These are phyloP conservation scores for Nerophis lumbriciformis DNA, from an alignment of 2,113 vertebrate genomes.

Conservation along the genomic window DNA sequence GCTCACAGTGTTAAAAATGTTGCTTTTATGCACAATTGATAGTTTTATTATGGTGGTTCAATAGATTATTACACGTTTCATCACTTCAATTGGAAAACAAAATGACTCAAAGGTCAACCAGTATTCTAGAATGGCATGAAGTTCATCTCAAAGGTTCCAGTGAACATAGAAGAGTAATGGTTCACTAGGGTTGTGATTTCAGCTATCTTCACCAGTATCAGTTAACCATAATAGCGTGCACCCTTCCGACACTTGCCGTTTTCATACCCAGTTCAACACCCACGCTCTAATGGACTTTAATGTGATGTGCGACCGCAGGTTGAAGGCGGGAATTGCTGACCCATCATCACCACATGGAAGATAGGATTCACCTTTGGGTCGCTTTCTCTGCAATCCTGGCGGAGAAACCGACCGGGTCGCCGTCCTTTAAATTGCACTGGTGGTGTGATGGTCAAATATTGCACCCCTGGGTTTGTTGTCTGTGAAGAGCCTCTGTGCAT, in stretches of 20 bases:
- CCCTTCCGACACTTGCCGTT: conserved; percentile 7
- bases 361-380: not conserved
- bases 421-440: not conserved
- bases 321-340: conserved; percentile 14
- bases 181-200: conserved; percentile 27
- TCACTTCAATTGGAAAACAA: too few species aligned
- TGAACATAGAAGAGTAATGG: conserved; percentile 8
- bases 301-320: not conserved
- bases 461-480: conserved; percentile 12
- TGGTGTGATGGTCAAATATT: not conserved
- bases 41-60: too few species aligned
- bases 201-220: conserved; percentile 24
- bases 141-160: not conserved
- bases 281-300: conserved; percentile 8
- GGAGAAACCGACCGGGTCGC: too few species aligned
- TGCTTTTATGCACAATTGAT: too few species aligned
- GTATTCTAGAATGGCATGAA: too few species aligned
- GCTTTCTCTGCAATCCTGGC: conserved; percentile 9
- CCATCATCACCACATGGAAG: conserved; percentile 13
- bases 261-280: conserved; percentile 13
- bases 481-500: not conserved
- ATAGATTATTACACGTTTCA: too few species aligned
- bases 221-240: conserved; percentile 37
- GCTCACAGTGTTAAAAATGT: too few species aligned
- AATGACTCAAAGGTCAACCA: too few species aligned